These are phyloP conservation scores for Scaptodrosophila lebanonensis DNA, from an alignment of 1,140 invertebrate genomes.

Conservation along the genomic window DNA sequence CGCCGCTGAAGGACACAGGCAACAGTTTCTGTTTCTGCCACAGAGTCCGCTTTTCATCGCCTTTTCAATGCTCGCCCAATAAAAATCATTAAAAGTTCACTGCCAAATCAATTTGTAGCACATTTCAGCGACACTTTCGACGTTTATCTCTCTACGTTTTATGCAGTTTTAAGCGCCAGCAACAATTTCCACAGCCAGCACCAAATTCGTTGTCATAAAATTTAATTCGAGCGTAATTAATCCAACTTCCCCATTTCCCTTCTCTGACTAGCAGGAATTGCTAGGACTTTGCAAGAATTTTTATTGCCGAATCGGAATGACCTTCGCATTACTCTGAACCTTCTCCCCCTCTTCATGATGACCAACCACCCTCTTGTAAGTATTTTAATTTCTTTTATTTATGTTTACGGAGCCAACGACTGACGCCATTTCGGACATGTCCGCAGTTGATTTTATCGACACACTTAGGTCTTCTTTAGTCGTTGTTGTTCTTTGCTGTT, in stretches of 20 bases:
- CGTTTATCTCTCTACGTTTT: constrained; percentile 21
- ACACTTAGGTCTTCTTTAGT: not conserved
- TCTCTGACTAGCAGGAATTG: not conserved
- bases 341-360: too few relatives aligned
- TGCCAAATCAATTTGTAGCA: constrained; percentile 7
- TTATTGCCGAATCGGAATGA: constrained; percentile 39
- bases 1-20: too few relatives aligned
- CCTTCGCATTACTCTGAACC: constrained; percentile 36
- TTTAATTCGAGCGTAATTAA: constrained; percentile 43
- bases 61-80: constrained; percentile 26
- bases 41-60: not conserved
- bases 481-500: constrained; percentile 12
- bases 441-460: constrained; percentile 30
- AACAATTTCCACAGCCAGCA: too few relatives aligned
- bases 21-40: too few relatives aligned
- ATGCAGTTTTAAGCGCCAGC: constrained; percentile 9
- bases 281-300: constrained; percentile 33
- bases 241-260: constrained; percentile 11
- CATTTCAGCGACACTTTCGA: constrained; percentile 1
- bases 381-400: constrained; percentile 23
- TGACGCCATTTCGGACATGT: constrained; percentile 6
- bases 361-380: not conserved
- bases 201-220: constrained; percentile 38
- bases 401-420: constrained; percentile 4
- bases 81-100: constrained; percentile 34